Conservation (phyloP, 1,140 invertebrate species). For the Hydropsyche tenuis region DNA sequence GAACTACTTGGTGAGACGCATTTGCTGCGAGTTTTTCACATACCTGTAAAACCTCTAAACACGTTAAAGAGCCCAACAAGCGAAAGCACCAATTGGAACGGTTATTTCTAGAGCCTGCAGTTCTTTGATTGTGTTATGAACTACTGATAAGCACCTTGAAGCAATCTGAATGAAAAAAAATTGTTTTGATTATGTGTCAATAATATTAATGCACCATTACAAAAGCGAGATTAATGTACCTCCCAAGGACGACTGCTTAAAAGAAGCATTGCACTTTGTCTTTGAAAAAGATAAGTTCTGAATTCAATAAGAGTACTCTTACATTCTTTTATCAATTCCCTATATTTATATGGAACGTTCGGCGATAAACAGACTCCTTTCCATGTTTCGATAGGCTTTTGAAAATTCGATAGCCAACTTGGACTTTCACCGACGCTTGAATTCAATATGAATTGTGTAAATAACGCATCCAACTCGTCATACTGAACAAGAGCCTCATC, state of each 20-base stretch:
- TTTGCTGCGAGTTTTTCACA: slow-evolving; percentile 72
- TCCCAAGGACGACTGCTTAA: slow-evolving; percentile 80
- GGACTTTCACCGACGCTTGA: slow-evolving; percentile 84
- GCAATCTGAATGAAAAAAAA: slow-evolving; percentile 69
- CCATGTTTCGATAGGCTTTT: slow-evolving; percentile 79
- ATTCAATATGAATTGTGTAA: slow-evolving; percentile 95
- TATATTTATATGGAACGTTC: slow-evolving; percentile 70
- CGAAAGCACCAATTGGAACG: slow-evolving; percentile 80
- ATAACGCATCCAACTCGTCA: slow-evolving; percentile 95
- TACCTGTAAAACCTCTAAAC: slow-evolving; percentile 84
- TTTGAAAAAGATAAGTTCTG: slow-evolving; percentile 91
- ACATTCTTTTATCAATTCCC: slow-evolving; percentile 73
- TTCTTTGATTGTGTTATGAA: slow-evolving; percentile 87
- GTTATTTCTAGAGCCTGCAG: slow-evolving; percentile 78
- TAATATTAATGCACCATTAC: too few species aligned
- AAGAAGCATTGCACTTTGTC: slow-evolving; percentile 88
- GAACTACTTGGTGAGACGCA: slow-evolving; percentile 71
- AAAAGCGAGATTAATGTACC: slow-evolving; percentile 59
- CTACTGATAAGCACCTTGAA: slow-evolving; percentile 81
- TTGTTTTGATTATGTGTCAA: too few species aligned
- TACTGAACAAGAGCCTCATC: slow-evolving; percentile 96
- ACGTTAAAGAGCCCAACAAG: slow-evolving; percentile 94
- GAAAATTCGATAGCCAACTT: slow-evolving; percentile 80
- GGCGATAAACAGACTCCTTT: slow-evolving; percentile 78
- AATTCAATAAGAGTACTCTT: slow-evolving; percentile 85